Conservation (phyloP, 64 coral and sea anemone genomes). For the Actinia equina region DNA sequence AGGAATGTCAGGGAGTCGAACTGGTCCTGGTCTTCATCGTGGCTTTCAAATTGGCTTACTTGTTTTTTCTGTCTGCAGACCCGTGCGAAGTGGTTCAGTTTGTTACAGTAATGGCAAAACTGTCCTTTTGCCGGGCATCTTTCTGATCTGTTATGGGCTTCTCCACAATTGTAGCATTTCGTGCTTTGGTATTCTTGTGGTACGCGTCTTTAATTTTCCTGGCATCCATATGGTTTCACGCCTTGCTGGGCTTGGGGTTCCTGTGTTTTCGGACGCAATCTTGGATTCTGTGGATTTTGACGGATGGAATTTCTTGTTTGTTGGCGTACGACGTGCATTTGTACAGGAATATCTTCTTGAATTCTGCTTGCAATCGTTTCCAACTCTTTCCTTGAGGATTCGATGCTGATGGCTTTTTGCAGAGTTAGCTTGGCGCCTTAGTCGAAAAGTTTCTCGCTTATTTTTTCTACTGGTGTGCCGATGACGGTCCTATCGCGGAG, state of each 20-base stretch:
- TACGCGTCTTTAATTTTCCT: no score
- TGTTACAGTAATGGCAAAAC: constrained; percentile 49
- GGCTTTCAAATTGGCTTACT: not conserved
- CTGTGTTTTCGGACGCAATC: no score
- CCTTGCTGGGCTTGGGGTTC: no score
- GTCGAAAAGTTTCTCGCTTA: not conserved
- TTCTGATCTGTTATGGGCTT: constrained; percentile 4
- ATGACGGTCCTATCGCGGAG: no score
- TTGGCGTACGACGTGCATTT: no score
- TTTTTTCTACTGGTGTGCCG: no score
- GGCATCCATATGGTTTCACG: no score
- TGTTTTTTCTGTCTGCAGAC: not conserved
- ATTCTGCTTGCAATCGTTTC: not conserved
- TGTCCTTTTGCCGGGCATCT: constrained; percentile 53
- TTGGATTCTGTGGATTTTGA: no score
- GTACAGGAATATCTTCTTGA: not conserved
- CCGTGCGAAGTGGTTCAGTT: constrained; percentile 27
- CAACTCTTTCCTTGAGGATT: constrained; percentile 31
- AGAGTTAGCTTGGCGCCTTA: constrained; percentile 14
- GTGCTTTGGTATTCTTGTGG: not conserved
- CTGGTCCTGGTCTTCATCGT: not conserved
- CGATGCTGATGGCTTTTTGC: constrained; percentile 30
- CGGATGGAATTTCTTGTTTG: no score
- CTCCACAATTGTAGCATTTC: constrained; percentile 42
- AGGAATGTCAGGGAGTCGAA: not conserved